A percentile compares a stretch with the other conserved stretches of the same genome.
Evolutionary conservation across 2,888 invertebrate genomes (phyloP).

Genomic region (Acholoe squamosa): DNA sequence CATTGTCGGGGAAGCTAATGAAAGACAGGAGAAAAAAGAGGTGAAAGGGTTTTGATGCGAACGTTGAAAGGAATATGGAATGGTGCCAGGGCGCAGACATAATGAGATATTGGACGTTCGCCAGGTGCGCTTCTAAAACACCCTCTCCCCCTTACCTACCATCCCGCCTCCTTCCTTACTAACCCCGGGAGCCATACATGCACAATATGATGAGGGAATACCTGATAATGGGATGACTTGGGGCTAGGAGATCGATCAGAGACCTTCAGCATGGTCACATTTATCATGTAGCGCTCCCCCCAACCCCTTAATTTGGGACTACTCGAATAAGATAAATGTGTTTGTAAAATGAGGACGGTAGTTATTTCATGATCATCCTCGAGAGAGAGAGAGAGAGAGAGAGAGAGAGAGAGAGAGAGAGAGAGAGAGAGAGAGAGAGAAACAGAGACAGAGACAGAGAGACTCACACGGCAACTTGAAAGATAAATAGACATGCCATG

Average conservation of each 20-base stretch:
- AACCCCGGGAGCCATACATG: not conserved
- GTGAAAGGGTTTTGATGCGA: slow-evolving; percentile 35
- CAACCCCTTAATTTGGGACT: no score
- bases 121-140: not conserved
- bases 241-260: not conserved
- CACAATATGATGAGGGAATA: not conserved
- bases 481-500: no score
- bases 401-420: no score
- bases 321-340: no score
- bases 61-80: slow-evolving; percentile 19
- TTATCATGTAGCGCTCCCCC: no score
- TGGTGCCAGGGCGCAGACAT: slow-evolving; percentile 42
- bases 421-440: no score
- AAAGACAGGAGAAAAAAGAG: not conserved
- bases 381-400: no score
- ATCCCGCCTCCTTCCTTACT: not conserved
- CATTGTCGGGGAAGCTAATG: slow-evolving; percentile 12
- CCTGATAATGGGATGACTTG: not conserved
- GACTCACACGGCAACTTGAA: no score
- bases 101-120: slow-evolving; percentile 20
- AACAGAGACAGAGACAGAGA: no score
- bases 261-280: not conserved
- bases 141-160: not conserved
- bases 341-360: no score
- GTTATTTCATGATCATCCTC: no score